Evolutionary conservation across 2,113 vertebrate genomes (phyloP).

Genomic region (Mus spicilegus): DNA sequence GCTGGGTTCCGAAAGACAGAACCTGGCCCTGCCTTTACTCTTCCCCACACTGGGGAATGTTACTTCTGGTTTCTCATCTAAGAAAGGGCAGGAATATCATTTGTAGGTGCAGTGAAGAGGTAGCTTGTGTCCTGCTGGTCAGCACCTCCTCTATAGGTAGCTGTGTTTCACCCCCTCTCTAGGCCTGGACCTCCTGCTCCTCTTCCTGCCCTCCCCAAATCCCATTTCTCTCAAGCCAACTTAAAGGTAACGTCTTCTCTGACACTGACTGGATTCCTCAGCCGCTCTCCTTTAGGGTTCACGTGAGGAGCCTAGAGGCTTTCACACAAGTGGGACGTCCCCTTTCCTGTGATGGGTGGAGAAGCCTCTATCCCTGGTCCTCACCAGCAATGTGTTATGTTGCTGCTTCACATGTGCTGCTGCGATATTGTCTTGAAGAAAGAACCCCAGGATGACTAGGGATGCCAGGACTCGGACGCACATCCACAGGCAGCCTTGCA

Average conservation of each 20-base stretch:
- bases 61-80: neutral
- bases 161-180: neutral
- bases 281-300: neutral
- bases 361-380: neutral
- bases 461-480: neutral
- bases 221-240: neutral
- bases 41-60: no score
- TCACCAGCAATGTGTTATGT: neutral
- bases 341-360: neutral
- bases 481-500: rapidly evolving
- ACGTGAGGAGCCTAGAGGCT: neutral
- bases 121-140: neutral
- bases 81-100: neutral
- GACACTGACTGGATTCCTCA: neutral
- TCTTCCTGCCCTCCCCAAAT: neutral
- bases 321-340: neutral
- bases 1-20: neutral
- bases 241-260: neutral
- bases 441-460: slow-evolving; percentile 25
- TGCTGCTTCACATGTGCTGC: neutral
- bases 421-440: neutral
- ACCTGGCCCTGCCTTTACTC: neutral
- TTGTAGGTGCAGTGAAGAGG: no score
- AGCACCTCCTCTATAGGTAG: neutral
- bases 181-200: neutral